Evolutionary conservation across 2,888 invertebrate species (phyloP).

Genomic region (Nipponacmea schrenckii): DNA sequence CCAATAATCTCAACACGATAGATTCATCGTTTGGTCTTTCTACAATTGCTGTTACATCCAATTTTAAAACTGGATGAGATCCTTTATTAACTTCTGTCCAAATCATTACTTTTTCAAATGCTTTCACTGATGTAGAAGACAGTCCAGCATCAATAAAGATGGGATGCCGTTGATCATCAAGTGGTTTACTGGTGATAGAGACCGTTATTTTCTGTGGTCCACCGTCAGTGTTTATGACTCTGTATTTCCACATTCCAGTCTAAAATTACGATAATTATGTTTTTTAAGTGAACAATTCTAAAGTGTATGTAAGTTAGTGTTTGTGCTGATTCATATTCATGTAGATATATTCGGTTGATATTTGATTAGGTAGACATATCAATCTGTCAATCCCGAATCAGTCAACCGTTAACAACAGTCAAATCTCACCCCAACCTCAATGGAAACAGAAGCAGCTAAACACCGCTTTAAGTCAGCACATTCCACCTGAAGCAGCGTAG

Average conservation of each 20-base stretch:
- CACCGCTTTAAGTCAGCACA: no score
- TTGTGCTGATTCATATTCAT: no score
- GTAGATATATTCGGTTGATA: no score
- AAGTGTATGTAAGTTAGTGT: no score
- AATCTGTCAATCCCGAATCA: no score
- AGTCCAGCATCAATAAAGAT: conserved; percentile 24
- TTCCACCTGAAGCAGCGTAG: no score
- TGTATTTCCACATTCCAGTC: conserved; percentile 31
- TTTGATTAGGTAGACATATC: no score
- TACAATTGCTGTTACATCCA: conserved; percentile 44
- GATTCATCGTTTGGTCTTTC: conserved; percentile 31
- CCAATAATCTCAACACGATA: conserved; percentile 30
- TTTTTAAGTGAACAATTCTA: no score
- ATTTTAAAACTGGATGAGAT: conserved; percentile 37
- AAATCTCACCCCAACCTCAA: no score
- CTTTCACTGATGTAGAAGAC: conserved; percentile 15
- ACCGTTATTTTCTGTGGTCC: conserved; percentile 23
- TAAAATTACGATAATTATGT: conserved; percentile 5
- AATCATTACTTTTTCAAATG: conserved; percentile 28
- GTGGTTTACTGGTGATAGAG: conserved; percentile 24
- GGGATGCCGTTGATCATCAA: conserved; percentile 1
- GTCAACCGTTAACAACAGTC: background rate
- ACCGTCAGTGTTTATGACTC: conserved; percentile 11
- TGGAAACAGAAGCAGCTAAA: no score
- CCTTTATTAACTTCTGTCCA: conserved; percentile 45